Base-by-base conservation (phyloP, 2,888 invertebrate genomes). In the Neocrepidodera transversa region DNA sequence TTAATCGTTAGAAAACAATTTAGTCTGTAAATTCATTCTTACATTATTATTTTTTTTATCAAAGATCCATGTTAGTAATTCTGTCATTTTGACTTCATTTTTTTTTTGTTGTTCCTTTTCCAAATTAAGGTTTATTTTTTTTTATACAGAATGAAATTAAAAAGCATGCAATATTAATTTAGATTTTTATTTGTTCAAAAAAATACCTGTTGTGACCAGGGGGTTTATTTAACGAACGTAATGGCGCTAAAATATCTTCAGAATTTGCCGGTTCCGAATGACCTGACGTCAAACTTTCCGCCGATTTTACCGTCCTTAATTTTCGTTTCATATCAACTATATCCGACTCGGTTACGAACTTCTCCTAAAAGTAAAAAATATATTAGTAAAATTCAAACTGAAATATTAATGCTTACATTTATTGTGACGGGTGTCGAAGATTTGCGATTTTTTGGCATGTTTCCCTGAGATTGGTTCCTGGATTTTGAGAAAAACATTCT, bases 401-500 rank as follows among this genome's bases (percentile, higher is more conserved):
- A 23, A 13, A 13, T 32, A 11, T 13, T 8, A 10, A 6, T 32
- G 58, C 68, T 66, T 64, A 71, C 71, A 42, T 68, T 71, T 53
- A 72, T 71, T 20, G 75, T 74, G 30, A 77, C 76, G 0, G 84
- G 84, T 10, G 83, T 83, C 23, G 83, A 82, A 26, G 82, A 80
- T 71, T 84, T 85, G 58, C 84, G 73, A 74, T 68, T 75, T 74
- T 82, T 71, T 67, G 77, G 62, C 69, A 79, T 60, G 68, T 74
- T 74, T 8, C 72, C 72, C 51, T 78, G 79, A 2, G 78, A 73
- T 47, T 66, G 83, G 64, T 82, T 82, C 56, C 84, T 81, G 63
- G 77, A 80, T 67, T 84, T 82, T 0, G 79, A 74, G 80, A 93
- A 93, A 65, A 94, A 84, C 1, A 91, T 89, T 58, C 91, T 86